phyloP scores from a whole-genome alignment of 2,113 vertebrate species.

The Proteles cristata region DNA sequence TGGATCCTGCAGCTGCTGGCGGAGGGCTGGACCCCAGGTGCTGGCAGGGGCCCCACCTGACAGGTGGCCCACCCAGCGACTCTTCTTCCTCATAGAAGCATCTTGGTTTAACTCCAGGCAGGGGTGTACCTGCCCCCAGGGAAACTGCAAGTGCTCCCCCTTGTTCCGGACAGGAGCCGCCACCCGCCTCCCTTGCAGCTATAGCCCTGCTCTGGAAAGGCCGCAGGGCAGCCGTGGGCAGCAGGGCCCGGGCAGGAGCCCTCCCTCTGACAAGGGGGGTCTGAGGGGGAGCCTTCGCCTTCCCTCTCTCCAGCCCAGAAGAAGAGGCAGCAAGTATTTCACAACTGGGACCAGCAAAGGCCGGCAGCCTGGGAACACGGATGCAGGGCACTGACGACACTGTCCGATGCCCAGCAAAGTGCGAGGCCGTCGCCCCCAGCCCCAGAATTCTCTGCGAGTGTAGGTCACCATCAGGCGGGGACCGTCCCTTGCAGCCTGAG shows the following conservation, averaged over 20 bases:
- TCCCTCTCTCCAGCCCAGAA: too few species aligned
- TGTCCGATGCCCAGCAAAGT: too few species aligned
- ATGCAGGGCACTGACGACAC: too few species aligned
- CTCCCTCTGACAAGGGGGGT: too few species aligned
- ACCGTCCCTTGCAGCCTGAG: neutral
- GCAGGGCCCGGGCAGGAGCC: too few species aligned
- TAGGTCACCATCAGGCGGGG: neutral
- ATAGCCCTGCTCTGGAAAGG: too few species aligned
- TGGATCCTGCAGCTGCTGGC: neutral
- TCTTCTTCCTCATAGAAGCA: neutral
- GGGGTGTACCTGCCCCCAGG: neutral
- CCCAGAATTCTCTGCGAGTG: neutral
- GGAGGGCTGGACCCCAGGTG: neutral
- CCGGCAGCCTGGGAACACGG: too few species aligned
- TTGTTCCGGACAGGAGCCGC: neutral
- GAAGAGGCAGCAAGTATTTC: too few species aligned
- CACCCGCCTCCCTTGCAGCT: too few species aligned
- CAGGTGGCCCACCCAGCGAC: neutral
- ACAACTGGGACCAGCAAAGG: too few species aligned
- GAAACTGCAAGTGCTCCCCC: neutral
- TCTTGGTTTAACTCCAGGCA: neutral
- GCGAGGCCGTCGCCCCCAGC: rapidly evolving
- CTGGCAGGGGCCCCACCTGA: neutral
- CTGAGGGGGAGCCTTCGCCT: too few species aligned
- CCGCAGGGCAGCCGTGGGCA: too few species aligned